phyloP scores from a whole-genome alignment of 2,888 invertebrate species.

The Parthenolecanium corni region DNA sequence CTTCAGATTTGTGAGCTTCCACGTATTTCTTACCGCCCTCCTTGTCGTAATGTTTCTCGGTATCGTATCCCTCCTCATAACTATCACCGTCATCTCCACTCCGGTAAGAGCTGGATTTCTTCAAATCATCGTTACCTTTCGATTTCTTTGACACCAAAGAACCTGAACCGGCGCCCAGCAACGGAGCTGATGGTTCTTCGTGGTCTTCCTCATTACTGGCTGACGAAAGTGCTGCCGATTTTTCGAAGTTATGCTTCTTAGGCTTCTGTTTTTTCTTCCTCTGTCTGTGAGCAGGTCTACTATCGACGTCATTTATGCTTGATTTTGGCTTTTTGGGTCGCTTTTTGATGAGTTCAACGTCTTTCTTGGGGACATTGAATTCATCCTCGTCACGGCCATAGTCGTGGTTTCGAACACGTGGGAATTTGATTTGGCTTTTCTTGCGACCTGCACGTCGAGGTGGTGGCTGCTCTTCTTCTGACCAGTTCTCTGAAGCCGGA shows the following conservation, averaged over 20 bases:
- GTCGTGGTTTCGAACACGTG: not conserved
- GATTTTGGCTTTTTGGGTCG: not conserved
- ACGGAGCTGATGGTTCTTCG: conserved; percentile 21
- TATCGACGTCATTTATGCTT: not conserved
- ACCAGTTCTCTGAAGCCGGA: not conserved
- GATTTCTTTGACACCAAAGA: conserved; percentile 6
- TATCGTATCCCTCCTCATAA: conserved; percentile 32
- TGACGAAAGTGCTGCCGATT: not conserved
- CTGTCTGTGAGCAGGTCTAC: not conserved
- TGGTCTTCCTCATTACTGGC: conserved; percentile 28
- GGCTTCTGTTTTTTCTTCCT: not conserved
- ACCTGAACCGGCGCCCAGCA: not conserved
- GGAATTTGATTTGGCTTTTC: not conserved
- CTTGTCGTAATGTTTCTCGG: conserved; percentile 35
- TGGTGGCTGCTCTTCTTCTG: not conserved
- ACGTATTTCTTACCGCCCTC: conserved; percentile 44
- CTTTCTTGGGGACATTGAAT: not conserved
- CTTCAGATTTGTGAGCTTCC: conserved; percentile 42
- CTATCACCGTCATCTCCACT: conserved; percentile 27
- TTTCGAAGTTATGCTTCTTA: not conserved
- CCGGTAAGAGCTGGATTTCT: conserved; percentile 25
- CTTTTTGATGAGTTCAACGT: not conserved
- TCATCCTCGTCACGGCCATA: not conserved
- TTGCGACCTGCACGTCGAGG: not conserved
- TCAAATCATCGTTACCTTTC: conserved; percentile 18